These are phyloP conservation scores for Nemotelus nigrinus DNA, from an alignment of 2,888 invertebrate genomes.

Conservation along the genomic window DNA sequence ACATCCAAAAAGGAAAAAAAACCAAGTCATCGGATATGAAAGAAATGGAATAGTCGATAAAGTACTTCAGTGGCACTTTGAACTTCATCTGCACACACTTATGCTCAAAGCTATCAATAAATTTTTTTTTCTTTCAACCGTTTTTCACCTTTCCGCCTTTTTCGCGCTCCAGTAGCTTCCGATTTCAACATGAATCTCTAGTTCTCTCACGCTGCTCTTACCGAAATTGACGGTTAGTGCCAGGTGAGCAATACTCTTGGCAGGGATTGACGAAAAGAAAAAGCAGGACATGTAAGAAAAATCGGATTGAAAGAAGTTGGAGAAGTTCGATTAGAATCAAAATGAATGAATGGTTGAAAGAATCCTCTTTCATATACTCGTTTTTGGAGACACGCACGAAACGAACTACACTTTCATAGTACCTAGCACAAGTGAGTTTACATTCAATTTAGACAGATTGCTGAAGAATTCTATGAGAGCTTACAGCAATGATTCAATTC, in stretches of 20 bases:
- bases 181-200: not conserved
- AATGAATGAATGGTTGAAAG: slow-evolving; percentile 25
- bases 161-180: slow-evolving; percentile 35
- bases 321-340: not conserved
- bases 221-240: not conserved
- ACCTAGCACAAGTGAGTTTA: not conserved
- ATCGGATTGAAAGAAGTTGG: not conserved
- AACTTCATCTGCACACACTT: slow-evolving; percentile 41
- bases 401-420: not conserved
- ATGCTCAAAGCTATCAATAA: slow-evolving; percentile 39
- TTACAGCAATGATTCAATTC: slow-evolving; percentile 23
- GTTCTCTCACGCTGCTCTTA: not conserved
- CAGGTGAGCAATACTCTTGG: slow-evolving; percentile 23
- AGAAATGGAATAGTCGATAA: slow-evolving; percentile 26
- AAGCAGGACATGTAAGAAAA: no score
- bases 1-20: not conserved
- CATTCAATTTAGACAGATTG: not conserved
- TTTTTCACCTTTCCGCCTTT: slow-evolving; percentile 29
- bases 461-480: not conserved
- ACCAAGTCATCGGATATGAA: slow-evolving; percentile 24
- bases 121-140: slow-evolving; percentile 26
- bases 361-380: not conserved
- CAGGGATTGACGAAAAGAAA: no score
- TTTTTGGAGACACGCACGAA: slow-evolving; percentile 23
- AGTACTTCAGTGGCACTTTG: slow-evolving; percentile 36